Evolutionary conservation across 2,888 invertebrate genomes (phyloP), one percentile per base, ranked within the genome.

Genomic region (Meiosimyza decipiens): DNA sequence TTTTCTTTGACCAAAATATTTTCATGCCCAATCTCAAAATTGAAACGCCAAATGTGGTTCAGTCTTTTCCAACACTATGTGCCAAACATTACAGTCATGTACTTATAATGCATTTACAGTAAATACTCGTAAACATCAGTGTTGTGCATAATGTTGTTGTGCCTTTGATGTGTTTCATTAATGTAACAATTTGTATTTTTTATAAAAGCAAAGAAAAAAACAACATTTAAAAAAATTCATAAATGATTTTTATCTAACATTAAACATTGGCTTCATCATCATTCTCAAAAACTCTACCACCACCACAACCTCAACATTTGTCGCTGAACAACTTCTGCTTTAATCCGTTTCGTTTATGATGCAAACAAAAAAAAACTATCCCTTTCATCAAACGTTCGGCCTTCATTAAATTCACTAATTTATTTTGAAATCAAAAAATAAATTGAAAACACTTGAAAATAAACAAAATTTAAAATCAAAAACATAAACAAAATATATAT

Each of bases 301-400:
- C 22, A 40, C 40, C 40, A 40, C 40, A 40, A 40, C 40, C 40
- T 40, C 64, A 64, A 70, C 70, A 70, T 62, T 70, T 70, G 70
- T 69, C 50, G 68, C 50, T 15, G 22, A 40, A 64, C 51, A 63
- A 57, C 65, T 65, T 28, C 40, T 63, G 65, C 67, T 68, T 72
- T 49, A 18, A 68, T 72, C 63, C 63, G 68, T 72, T 72, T 63
- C 68, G 63, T 68, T 71, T 47, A 72, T 76, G 40, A 40, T 40
- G 75, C 75, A 73, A 72, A 71, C 70, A 54, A 55, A n/a, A 11
- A 11, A 22, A 16, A 60, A 57, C 16, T 33, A 52, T 49, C 33
- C 54, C 33, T 16, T 40, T 55, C 62, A 49, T 47, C 16, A 28
- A 54, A 16, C 54, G 54, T 40, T 49, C 51, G 51, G 51, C 49